Evolutionary conservation across 2,113 vertebrate genomes (phyloP).

Genomic region (Triplophysa dalaica): DNA sequence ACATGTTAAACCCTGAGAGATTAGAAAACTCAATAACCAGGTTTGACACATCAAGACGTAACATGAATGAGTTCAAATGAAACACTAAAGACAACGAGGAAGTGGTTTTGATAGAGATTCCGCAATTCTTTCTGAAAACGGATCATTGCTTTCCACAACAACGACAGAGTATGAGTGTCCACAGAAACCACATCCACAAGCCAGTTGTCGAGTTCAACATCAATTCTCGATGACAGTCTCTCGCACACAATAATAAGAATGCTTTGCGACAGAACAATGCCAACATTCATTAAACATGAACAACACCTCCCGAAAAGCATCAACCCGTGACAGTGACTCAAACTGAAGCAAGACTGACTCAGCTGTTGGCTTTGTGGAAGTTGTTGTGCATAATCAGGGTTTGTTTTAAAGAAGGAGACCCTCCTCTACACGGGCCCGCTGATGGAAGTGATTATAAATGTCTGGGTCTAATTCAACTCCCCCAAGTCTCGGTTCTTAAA

Average conservation of each 20-base stretch:
- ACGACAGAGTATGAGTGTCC: slow-evolving; percentile 60
- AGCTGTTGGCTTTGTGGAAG: slow-evolving; percentile 6
- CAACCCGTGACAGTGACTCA: slow-evolving; percentile 23
- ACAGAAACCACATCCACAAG: slow-evolving; percentile 62
- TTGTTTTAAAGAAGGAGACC: slow-evolving; percentile 62
- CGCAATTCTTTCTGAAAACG: slow-evolving; percentile 57
- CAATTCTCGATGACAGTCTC: slow-evolving; percentile 27
- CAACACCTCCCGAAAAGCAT: slow-evolving; percentile 13
- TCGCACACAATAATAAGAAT: slow-evolving; percentile 11
- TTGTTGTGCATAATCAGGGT: slow-evolving; percentile 8
- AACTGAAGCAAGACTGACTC: neutral
- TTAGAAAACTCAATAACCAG: neutral
- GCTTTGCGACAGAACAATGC: slow-evolving; percentile 27
- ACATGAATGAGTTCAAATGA: neutral
- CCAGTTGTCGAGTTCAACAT: slow-evolving; percentile 55
- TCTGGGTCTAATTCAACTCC: slow-evolving; percentile 72
- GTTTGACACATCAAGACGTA: neutral
- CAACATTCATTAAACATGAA: slow-evolving; percentile 22
- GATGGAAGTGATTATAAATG: slow-evolving; percentile 75
- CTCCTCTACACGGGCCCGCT: slow-evolving; percentile 49
- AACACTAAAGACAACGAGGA: slow-evolving; percentile 19
- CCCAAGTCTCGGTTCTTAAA: slow-evolving; percentile 54
- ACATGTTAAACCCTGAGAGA: neutral
- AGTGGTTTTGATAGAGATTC: slow-evolving; percentile 29
- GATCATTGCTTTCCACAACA: slow-evolving; percentile 52